Evolutionary conservation across 2,888 invertebrate genomes (phyloP), one percentile per base, ranked within the genome.

Genomic region (Melanotus villosus): DNA sequence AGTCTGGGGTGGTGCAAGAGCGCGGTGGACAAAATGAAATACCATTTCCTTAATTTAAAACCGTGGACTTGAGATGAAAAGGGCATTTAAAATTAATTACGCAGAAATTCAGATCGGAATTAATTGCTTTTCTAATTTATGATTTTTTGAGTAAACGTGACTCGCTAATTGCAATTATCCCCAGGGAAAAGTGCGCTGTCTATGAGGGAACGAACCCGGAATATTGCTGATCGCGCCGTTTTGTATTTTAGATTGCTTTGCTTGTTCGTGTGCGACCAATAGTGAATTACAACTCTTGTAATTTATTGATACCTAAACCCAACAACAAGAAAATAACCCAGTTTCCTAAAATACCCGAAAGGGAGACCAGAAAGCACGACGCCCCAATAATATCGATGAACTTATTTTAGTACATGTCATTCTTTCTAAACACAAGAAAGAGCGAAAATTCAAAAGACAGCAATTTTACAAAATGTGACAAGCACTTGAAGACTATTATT

Each of bases 121-220:
- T 72, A 73, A 73, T 73, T 67, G 71, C 70, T 63, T 65, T 73
- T 68, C 64, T 68, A 73, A 73, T 71, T 73, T 69, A 71, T 69
- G 67, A 71, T 73, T 73, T 68, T 65, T 67, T 63, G 45, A 65
- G 58, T 45, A 64, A 63, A 63, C 59, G 62, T 56, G 57, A 62
- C 57, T 58, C 54, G 30, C 63, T 72, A 68, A 72, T 72, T 69
- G 69, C 63, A 69, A 60, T 69, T 65, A 65, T 34, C 30, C 38
- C 26, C 1, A 45, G 19, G 45, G 38, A 41, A 26, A 58, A 52
- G 32, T 32, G 32, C 52, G 52, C 52, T 52, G 52, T 52, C 52
- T 52, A 52, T 23, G n/a, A 30, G 52, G 18, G 18, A 32, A 52
- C 18, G 52, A 32, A 32, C 6, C 18, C 18, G 18, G 18, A 32